phyloP scores from a whole-genome alignment of 2,113 vertebrate species.

The Tonatia bakeri region DNA sequence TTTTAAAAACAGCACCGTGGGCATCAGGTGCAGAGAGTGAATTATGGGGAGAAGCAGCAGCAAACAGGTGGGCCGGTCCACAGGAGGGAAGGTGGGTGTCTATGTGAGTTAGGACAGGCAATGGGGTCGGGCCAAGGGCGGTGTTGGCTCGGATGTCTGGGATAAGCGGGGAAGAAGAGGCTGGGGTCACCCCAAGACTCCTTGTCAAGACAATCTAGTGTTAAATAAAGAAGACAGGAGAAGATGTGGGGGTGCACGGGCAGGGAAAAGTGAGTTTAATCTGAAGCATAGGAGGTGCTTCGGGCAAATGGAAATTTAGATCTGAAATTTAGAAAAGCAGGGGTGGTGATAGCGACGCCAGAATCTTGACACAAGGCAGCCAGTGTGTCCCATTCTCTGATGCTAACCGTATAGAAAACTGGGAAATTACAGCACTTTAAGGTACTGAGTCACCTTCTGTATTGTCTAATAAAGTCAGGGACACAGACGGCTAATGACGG shows the following conservation, averaged over 20 bases:
- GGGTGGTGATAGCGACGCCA: not conserved
- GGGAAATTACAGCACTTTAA: conserved; percentile 3
- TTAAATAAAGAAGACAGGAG: not conserved
- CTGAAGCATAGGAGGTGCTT: not conserved
- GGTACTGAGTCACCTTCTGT: not conserved
- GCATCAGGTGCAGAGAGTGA: not conserved
- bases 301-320: not conserved
- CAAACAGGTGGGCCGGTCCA: not conserved
- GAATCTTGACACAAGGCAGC: not conserved
- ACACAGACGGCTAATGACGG: not conserved
- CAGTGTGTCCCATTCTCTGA: not conserved
- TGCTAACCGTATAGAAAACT: not conserved
- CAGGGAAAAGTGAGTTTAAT: not conserved
- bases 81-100: not conserved
- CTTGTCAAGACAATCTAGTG: not conserved
- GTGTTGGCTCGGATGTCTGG: not conserved
- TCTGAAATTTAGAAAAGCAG: not conserved
- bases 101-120: not conserved
- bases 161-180: not conserved
- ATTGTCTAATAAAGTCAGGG: conserved; percentile 14
- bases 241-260: not conserved
- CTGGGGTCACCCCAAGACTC: not conserved
- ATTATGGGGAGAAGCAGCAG: not conserved
- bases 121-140: not conserved
- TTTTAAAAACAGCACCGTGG: not conserved